Evolutionary conservation across 2,113 vertebrate genomes (phyloP).

Genomic region (Sterna hirundo): DNA sequence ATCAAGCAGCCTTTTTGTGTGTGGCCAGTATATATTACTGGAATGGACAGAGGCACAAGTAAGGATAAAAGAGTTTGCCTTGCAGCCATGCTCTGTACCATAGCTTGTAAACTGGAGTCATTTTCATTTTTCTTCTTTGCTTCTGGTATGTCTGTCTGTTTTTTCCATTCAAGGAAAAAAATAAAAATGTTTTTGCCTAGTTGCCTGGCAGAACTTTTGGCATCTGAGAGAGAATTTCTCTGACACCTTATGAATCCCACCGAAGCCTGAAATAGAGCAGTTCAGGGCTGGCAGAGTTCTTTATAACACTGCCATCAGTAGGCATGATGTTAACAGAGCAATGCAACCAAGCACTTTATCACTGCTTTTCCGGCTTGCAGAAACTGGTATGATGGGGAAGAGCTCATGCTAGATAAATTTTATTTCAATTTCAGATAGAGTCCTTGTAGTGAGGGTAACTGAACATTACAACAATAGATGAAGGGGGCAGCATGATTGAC

Average conservation of each 20-base stretch:
- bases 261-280: background rate
- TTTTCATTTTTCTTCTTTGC: background rate
- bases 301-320: background rate
- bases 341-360: background rate
- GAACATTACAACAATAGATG: background rate
- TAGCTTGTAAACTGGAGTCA: background rate
- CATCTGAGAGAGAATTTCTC: background rate
- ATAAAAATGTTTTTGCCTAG: background rate
- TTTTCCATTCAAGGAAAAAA: background rate
- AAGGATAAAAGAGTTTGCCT: background rate
- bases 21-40: background rate
- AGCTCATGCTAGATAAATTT: background rate
- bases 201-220: background rate
- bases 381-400: background rate
- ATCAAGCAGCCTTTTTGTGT: background rate
- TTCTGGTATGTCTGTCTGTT: background rate
- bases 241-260: background rate
- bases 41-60: background rate
- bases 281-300: background rate
- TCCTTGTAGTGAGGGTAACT: background rate
- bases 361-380: background rate
- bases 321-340: background rate
- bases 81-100: background rate
- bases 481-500: background rate
- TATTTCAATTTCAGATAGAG: background rate